Conservation (phyloP, 2,797 vertebrate species). For the Oreochromis grahami region DNA sequence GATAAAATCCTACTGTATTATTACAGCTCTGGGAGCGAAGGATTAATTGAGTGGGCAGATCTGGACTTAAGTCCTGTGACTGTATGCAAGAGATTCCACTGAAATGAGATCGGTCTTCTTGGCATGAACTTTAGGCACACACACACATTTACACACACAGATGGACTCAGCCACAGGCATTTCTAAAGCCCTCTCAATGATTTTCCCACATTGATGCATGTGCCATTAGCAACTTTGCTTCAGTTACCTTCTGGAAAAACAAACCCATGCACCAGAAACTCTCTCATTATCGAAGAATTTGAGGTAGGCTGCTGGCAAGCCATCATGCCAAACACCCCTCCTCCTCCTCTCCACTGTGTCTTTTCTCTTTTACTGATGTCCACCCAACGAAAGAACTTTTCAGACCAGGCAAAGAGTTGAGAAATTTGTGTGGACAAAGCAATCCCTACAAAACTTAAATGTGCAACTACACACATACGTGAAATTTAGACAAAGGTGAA, state of each 20-base stretch:
- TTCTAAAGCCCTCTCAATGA: slow-evolving; percentile 33
- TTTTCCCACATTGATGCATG: slow-evolving; percentile 49
- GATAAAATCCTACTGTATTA: slow-evolving; percentile 9
- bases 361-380: neutral
- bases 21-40: slow-evolving; percentile 10
- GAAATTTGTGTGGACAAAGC: neutral
- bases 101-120: slow-evolving; percentile 49
- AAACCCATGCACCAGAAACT: neutral
- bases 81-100: slow-evolving; percentile 52
- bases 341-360: neutral
- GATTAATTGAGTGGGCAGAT: slow-evolving; percentile 51
- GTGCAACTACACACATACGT: neutral
- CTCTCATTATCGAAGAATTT: slow-evolving; percentile 25
- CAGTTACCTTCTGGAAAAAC: slow-evolving; percentile 16
- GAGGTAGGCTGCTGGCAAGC: slow-evolving; percentile 15
- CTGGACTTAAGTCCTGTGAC: slow-evolving; percentile 17
- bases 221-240: slow-evolving; percentile 27
- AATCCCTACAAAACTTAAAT: neutral
- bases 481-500: neutral
- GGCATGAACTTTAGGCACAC: neutral
- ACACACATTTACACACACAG: neutral
- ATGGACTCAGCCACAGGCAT: slow-evolving; percentile 9
- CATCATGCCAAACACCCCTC: neutral
- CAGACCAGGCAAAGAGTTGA: neutral
- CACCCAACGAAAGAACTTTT: neutral